Evolutionary conservation across 2,797 vertebrate species (phyloP), one percentile per base, ranked within the genome.

Genomic region (Lerista edwardsae): DNA sequence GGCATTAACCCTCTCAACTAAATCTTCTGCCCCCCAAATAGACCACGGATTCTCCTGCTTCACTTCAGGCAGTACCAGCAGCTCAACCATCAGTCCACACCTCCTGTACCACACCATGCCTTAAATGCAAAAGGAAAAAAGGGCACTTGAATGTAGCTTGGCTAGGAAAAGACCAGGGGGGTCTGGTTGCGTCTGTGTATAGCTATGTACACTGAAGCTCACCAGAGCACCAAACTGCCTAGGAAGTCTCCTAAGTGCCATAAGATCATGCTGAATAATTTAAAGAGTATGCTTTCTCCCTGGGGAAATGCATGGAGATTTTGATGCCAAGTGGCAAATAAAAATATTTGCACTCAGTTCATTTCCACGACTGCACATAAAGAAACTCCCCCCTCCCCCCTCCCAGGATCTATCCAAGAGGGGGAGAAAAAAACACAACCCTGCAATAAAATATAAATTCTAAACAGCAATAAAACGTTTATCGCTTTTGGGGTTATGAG

Each of bases 391-490:
- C 80, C 86, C 89, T 84, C 83, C 61, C 64, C n/a, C 39, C 41
- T 27, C 27, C 65, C 2, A 78, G 89, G 90, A 86, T 86, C 89
- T 75, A 93, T 86, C 87, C 80, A 59, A 74, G 85, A 41, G 62
- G 64, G 1, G n/a, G 17, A 62, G 34, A 1, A 8, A 36, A 10
- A 27, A 5, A 93, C n/a, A 84, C 84, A 44, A 44, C 41, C 82
- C 89, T 69, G 90, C 92, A 93, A 93, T 93, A 93, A 94, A 94
- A 93, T 90, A 93, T 91, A 93, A 92, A 94, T 94, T 91, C 86
- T 85, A 93, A 94, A 93, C 79, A 89, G 93, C 90, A 91, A 90
- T 93, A 94, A 94, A 95, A 93, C 86, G 86, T 94, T 94, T 94
- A 95, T 94, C 61, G 36, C 93, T 94, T 91, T 88, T 84, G 91